phyloP scores from a whole-genome alignment of 2,888 invertebrate species.

The Eristalinus aeneus region DNA sequence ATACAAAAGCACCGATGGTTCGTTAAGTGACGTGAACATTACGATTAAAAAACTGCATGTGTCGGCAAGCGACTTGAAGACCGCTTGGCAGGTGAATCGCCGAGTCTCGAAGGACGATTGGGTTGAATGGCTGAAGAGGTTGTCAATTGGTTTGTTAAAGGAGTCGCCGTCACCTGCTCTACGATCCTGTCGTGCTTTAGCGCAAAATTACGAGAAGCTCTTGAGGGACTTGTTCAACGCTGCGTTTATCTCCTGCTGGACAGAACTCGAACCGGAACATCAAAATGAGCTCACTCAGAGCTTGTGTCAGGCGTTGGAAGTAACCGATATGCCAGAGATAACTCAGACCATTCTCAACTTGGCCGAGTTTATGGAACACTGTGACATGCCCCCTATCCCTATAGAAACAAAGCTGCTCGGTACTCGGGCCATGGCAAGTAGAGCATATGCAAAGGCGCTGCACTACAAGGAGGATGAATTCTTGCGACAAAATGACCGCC shows the following conservation, averaged over 20 bases:
- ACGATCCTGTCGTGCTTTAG: slow-evolving; percentile 94
- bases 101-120: slow-evolving; percentile 99
- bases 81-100: slow-evolving; percentile 95
- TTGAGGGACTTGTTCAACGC: slow-evolving; percentile 98
- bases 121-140: slow-evolving; percentile 96
- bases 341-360: slow-evolving; percentile 98
- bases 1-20: slow-evolving; percentile 87
- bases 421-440: slow-evolving; percentile 96
- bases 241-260: slow-evolving; percentile 99
- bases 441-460: slow-evolving; percentile 86
- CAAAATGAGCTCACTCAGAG: slow-evolving; percentile 93
- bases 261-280: slow-evolving; percentile 89
- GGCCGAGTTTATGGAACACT: slow-evolving; percentile 99
- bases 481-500: slow-evolving; percentile 89
- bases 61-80: slow-evolving; percentile 90
- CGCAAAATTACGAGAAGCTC: slow-evolving; percentile 97
- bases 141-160: slow-evolving; percentile 95
- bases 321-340: slow-evolving; percentile 96
- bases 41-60: slow-evolving; percentile 91
- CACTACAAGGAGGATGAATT: slow-evolving; percentile 95
- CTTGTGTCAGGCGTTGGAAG: slow-evolving; percentile 93
- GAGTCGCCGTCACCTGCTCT: slow-evolving; percentile 98
- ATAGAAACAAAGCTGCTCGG: slow-evolving; percentile 93
- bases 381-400: slow-evolving; percentile 96
- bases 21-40: slow-evolving; percentile 85